Conservation (phyloP, 2,113 vertebrate species). For the Fulmarus glacialis region DNA sequence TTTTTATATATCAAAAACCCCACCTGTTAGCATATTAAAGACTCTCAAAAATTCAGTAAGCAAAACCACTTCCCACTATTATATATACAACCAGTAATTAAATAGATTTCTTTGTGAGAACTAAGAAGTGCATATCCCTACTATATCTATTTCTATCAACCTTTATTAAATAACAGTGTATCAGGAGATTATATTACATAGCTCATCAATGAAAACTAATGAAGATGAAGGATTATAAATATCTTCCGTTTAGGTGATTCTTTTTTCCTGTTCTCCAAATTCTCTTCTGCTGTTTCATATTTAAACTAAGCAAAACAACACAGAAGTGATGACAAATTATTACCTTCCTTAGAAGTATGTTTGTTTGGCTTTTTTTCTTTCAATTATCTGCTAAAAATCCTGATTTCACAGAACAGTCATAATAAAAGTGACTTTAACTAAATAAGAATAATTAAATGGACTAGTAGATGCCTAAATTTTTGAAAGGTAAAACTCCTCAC, state of each 20-base stretch:
- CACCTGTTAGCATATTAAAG: background rate
- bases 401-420: background rate
- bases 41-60: background rate
- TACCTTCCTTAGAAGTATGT: background rate
- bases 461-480: background rate
- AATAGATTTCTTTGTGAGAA: background rate
- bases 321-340: background rate
- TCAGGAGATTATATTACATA: background rate
- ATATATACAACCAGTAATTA: background rate
- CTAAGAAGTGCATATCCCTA: background rate
- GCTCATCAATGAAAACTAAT: background rate
- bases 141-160: background rate
- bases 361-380: background rate
- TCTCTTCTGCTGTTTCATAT: background rate
- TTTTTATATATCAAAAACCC: background rate
- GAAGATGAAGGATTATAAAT: background rate
- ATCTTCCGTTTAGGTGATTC: background rate
- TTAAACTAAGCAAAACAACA: background rate
- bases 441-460: background rate
- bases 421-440: background rate
- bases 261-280: background rate
- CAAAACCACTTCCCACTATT: background rate
- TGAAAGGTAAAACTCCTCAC: background rate
- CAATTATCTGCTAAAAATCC: background rate
- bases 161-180: background rate